A percentile compares a stretch with the other conserved stretches of the same genome.
These are phyloP conservation scores for Notechis scutatus DNA, from an alignment of 2,113 vertebrate species.

Conservation along the genomic window DNA sequence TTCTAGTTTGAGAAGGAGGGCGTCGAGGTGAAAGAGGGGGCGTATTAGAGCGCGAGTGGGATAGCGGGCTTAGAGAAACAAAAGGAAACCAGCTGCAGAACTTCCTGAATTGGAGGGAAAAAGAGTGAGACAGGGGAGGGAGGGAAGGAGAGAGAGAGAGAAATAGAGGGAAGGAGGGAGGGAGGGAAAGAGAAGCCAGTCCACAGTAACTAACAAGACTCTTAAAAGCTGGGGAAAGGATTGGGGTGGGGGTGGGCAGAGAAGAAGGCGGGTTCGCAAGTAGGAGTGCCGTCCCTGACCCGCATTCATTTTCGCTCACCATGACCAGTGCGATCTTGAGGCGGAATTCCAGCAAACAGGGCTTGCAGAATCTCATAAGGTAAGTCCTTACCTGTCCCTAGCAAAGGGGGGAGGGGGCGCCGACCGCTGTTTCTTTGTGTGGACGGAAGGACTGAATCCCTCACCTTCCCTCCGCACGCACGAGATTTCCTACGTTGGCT, in stretches of 20 bases:
- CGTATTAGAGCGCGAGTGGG: constrained; percentile 44
- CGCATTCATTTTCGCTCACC: constrained; percentile 25
- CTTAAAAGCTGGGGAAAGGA: background rate
- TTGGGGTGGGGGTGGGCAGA: constrained; percentile 22
- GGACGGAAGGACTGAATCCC: background rate
- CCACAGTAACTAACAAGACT: background rate
- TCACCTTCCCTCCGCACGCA: background rate
- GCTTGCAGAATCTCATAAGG: constrained; percentile 83
- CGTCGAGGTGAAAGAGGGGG: constrained; percentile 62
- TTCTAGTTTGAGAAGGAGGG: constrained; percentile 67
- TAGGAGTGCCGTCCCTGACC: constrained; percentile 29
- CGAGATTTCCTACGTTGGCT: background rate
- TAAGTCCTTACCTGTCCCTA: constrained; percentile 64
- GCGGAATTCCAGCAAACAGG: constrained; percentile 77
- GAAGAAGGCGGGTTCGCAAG: constrained; percentile 33
- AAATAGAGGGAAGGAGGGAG: no score
- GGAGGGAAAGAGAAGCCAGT: no score
- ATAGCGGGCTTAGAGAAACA: constrained; percentile 59
- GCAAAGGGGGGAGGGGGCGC: background rate
- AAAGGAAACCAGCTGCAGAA: constrained; percentile 67
- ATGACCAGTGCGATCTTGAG: constrained; percentile 71
- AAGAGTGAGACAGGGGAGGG: background rate
- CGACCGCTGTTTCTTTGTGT: background rate
- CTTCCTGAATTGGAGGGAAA: constrained; percentile 49
- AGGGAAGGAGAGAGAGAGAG: no score